Conservation (phyloP, 2,888 invertebrate species). For the Patella caerulea region DNA sequence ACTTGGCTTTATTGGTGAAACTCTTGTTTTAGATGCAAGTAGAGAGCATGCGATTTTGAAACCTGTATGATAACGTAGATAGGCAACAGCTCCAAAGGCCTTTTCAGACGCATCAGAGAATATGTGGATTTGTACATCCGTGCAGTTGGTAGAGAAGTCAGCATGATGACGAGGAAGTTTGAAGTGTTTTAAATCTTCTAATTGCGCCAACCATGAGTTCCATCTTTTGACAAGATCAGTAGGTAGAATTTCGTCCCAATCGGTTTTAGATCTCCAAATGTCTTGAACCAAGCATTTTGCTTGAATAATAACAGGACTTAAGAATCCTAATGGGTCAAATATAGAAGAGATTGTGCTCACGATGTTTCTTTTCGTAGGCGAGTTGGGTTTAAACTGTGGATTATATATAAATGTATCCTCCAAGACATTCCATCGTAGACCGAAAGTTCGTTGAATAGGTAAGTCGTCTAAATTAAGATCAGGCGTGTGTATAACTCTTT, state of each 20-base stretch:
- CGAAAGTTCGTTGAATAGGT: constrained; percentile 12
- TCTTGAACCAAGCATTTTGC: background rate
- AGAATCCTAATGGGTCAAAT: background rate
- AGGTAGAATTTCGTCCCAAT: background rate
- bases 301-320: background rate
- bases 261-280: too few species aligned
- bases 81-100: constrained; percentile 5
- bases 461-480: constrained; percentile 11
- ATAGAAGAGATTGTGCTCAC: background rate
- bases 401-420: constrained; percentile 8
- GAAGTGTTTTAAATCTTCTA: background rate
- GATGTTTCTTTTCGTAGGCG: constrained; percentile 3
- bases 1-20: constrained; percentile 12
- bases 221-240: background rate
- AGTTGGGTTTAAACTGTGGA: background rate
- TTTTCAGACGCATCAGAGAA: constrained; percentile 13
- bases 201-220: background rate
- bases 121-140: background rate
- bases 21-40: constrained; percentile 7
- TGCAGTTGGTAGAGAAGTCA: background rate
- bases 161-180: background rate
- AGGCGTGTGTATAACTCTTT: constrained; percentile 10
- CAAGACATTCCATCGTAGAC: constrained; percentile 11
- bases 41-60: constrained; percentile 1
- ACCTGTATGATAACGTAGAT: background rate